These are phyloP conservation scores for Apus apus DNA, from an alignment of 2,113 vertebrate genomes.

Conservation along the genomic window DNA sequence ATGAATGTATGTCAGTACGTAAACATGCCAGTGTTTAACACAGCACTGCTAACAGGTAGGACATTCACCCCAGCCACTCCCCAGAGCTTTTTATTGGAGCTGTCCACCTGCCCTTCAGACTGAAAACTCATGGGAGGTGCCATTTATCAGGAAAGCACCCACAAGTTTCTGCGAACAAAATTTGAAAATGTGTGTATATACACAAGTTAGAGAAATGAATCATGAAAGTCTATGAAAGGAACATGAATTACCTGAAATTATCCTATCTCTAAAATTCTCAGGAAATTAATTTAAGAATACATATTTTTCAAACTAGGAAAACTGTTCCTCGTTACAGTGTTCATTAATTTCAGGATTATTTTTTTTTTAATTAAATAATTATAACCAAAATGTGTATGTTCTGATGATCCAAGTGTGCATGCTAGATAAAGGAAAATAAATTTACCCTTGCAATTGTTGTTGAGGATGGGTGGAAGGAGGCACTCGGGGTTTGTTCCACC, in stretches of 20 bases:
- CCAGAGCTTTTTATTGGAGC: neutral
- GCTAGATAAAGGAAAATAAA: neutral
- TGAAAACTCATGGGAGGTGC: neutral
- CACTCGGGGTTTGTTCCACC: conserved; percentile 93
- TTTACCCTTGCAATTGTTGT: conserved; percentile 92
- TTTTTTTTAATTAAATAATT: neutral
- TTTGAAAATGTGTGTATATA: neutral
- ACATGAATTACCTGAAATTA: neutral
- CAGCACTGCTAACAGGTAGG: fast-evolving
- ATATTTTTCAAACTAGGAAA: neutral
- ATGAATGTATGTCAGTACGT: neutral
- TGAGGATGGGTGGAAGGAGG: conserved; percentile 86
- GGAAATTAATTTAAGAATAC: neutral
- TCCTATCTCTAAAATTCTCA: neutral
- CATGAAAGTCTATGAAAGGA: neutral
- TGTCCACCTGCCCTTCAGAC: neutral
- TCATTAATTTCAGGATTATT: neutral
- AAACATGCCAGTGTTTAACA: neutral
- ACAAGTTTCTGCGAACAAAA: neutral
- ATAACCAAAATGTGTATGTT: neutral
- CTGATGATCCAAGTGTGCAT: neutral
- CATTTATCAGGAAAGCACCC: neutral
- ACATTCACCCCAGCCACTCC: neutral
- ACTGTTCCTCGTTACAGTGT: neutral
- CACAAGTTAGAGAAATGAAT: neutral